These are phyloP conservation scores for Sebastes nivosus DNA, from an alignment of 2,797 vertebrate species.

Conservation along the genomic window DNA sequence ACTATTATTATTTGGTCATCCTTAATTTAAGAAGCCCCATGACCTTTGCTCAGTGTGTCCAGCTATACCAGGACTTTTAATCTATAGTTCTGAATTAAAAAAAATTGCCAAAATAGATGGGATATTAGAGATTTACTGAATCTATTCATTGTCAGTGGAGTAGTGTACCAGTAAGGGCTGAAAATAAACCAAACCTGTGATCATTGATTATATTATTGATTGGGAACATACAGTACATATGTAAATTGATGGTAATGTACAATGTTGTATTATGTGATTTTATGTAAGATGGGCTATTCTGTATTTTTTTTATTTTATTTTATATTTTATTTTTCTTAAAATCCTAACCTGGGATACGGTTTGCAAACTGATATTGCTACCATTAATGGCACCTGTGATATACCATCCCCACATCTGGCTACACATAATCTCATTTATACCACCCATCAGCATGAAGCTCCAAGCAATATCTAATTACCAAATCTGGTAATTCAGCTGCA, in stretches of 20 bases:
- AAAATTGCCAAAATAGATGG: background rate
- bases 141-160: background rate
- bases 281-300: too few relatives aligned
- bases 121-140: background rate
- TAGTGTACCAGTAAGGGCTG: background rate
- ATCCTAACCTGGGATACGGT: rapidly evolving
- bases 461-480: background rate
- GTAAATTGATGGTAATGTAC: too few relatives aligned
- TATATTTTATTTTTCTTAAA: too few relatives aligned
- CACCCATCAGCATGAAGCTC: background rate
- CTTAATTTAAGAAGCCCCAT: background rate
- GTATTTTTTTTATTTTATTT: too few relatives aligned
- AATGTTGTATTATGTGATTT: too few relatives aligned
- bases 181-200: too few relatives aligned
- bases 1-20: too few relatives aligned
- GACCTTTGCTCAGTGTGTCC: background rate
- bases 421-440: background rate
- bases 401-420: conserved; percentile 10
- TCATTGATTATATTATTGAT: too few relatives aligned
- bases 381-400: background rate
- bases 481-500: background rate
- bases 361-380: background rate
- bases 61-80: background rate
- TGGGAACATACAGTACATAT: too few relatives aligned
- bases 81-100: background rate